These are phyloP conservation scores for Xestobium rufovillosum DNA, from an alignment of 2,888 invertebrate species.

Conservation along the genomic window DNA sequence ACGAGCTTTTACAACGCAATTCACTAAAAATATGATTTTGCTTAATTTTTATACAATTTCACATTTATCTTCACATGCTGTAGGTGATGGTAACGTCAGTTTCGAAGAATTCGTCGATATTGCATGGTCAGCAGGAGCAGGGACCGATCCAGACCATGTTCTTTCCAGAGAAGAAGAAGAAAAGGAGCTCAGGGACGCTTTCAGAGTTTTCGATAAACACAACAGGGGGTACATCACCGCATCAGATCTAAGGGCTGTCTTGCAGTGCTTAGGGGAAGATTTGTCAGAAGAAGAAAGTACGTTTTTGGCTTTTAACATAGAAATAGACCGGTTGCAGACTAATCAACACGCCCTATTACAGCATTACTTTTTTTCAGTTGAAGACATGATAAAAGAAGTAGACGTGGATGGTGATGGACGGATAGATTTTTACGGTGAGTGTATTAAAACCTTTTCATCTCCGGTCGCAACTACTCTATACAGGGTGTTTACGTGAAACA, in stretches of 20 bases:
- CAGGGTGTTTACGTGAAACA: too few relatives aligned
- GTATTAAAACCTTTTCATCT: too few relatives aligned
- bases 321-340: not conserved
- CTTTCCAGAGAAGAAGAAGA: slow-evolving; percentile 77
- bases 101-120: slow-evolving; percentile 86
- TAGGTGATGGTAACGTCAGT: slow-evolving; percentile 81
- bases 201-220: slow-evolving; percentile 85
- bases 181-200: slow-evolving; percentile 75
- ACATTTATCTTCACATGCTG: too few relatives aligned
- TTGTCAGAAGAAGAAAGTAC: slow-evolving; percentile 85
- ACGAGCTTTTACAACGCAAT: too few relatives aligned
- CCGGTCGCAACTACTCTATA: too few relatives aligned
- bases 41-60: too few relatives aligned
- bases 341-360: not conserved
- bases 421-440: slow-evolving; percentile 82
- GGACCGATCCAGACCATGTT: slow-evolving; percentile 35
- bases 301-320: slow-evolving; percentile 33
- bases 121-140: slow-evolving; percentile 41
- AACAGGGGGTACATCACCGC: slow-evolving; percentile 89
- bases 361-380: slow-evolving; percentile 56
- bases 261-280: slow-evolving; percentile 84
- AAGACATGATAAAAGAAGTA: slow-evolving; percentile 95
- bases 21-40: too few relatives aligned
- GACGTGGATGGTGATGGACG: slow-evolving; percentile 91
- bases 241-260: slow-evolving; percentile 76